Percentiles rank a stretch among this genome's conserved stretches.
Evolutionary conservation across 2,797 vertebrate genomes (phyloP).

Genomic region (Crocodylus rhombifer): DNA sequence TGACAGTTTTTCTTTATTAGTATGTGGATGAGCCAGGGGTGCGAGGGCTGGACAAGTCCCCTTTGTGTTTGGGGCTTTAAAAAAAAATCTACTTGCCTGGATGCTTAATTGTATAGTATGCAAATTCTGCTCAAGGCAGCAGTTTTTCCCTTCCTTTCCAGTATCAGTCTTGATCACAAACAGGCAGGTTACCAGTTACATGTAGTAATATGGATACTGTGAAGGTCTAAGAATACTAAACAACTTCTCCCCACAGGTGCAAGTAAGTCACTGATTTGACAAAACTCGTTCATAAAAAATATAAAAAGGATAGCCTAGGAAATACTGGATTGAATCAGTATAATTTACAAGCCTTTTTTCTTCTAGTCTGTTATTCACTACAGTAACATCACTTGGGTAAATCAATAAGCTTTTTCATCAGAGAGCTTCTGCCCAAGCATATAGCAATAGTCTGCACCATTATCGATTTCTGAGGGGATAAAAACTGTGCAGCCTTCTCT

Average conservation of each 20-base stretch:
- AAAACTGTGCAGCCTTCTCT: conserved; percentile 69
- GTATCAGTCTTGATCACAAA: not conserved
- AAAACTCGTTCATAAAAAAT: conserved; percentile 37
- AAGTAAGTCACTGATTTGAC: conserved; percentile 27
- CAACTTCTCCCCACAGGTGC: not conserved
- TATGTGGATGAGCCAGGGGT: not conserved
- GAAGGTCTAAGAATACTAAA: conserved; percentile 7
- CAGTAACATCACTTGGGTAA: conserved; percentile 67
- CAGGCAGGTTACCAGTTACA: not conserved
- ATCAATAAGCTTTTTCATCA: conserved; percentile 75
- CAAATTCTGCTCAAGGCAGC: not conserved
- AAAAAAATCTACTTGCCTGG: not conserved
- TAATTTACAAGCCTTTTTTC: conserved; percentile 67
- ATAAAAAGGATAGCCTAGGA: conserved; percentile 41
- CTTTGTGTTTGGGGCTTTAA: not conserved
- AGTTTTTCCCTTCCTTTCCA: not conserved
- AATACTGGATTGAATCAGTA: conserved; percentile 59
- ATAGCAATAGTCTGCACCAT: conserved; percentile 67
- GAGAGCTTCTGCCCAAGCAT: conserved; percentile 48
- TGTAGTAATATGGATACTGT: not conserved
- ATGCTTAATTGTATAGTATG: not conserved
- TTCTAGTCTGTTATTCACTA: conserved; percentile 70
- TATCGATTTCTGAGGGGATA: conserved; percentile 78
- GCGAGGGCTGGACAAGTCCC: not conserved
- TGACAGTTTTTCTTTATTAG: not conserved